These are phyloP conservation scores for Hydriomena furcata DNA, from an alignment of 2,888 invertebrate species.

Conservation along the genomic window DNA sequence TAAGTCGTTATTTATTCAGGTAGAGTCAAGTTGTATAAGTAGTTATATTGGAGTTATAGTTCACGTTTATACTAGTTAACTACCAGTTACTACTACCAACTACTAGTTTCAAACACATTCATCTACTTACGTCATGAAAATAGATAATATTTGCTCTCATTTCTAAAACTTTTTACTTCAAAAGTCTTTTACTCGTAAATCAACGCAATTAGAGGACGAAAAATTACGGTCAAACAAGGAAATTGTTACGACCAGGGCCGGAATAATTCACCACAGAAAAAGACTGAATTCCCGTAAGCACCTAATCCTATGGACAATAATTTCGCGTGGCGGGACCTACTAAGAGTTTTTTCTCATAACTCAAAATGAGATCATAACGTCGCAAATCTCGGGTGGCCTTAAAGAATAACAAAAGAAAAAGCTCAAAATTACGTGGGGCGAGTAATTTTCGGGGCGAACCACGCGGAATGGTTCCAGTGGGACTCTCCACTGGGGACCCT, in stretches of 20 bases:
- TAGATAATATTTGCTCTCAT: constrained; percentile 19
- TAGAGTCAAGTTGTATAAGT: too few species aligned
- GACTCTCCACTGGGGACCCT: constrained; percentile 64
- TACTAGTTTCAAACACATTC: too few species aligned
- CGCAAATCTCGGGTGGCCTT: constrained; percentile 74
- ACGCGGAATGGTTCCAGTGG: constrained; percentile 70
- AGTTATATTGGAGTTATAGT: too few species aligned
- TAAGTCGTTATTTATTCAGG: too few species aligned
- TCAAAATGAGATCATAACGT: constrained; percentile 82
- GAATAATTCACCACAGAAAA: constrained; percentile 42
- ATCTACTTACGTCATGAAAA: too few species aligned
- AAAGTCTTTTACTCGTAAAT: constrained; percentile 33
- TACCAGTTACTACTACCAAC: too few species aligned
- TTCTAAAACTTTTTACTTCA: constrained; percentile 34
- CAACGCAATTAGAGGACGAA: constrained; percentile 34
- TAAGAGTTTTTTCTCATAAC: constrained; percentile 80
- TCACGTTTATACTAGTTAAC: too few species aligned
- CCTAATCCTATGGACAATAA: constrained; percentile 76
- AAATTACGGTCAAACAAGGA: constrained; percentile 41
- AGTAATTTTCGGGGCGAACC: constrained; percentile 80
- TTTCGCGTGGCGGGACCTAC: constrained; percentile 65
- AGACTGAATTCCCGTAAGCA: constrained; percentile 56
- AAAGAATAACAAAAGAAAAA: constrained; percentile 80
- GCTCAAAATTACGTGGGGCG: constrained; percentile 77
- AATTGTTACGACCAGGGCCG: constrained; percentile 38